Evolutionary conservation across 2,113 vertebrate genomes (phyloP), one percentile per base, ranked within the genome.

Genomic region (Callospermophilus lateralis): DNA sequence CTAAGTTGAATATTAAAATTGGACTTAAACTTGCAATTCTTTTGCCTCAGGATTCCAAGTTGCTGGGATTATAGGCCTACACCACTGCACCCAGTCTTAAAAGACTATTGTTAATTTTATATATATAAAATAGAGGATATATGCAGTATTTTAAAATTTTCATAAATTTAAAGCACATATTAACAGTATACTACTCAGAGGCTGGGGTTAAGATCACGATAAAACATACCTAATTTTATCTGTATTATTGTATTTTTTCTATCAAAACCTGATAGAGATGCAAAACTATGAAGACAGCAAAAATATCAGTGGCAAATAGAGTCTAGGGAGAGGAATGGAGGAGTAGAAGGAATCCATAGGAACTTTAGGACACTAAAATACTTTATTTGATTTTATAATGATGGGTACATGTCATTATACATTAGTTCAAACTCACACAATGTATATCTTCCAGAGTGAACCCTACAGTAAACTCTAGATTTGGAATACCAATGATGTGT

Each of bases 211-310:
- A 22, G 58, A 26, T 37, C 1, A 37, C 51, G 58, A 48, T 28
- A 84, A 94, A 67, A 7, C 24, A 0, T 70, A 48, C 2, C 45
- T 70, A 55, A 34, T 85, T 79, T 95, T 86, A 92, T 84, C 48
- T 76, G 4, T 1, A 78, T 26, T 65, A 79, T 70, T 63, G 90
- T 68, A 58, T 72, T 77, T 95, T 61, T 85, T 93, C 32, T 94
- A 42, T 63, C 58, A 81, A 92, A 86, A 90, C 55, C 7, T 76
- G 22, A 63, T 8, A 30, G 45, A 39, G 42, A 77, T 51, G 26
- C 5, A 81, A 87, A 65, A n/a, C 5, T 51, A 63, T 15, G 19
- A 13, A 63, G 39, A n/a, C 45, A 28, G 10, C 72, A 58, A 70
- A 67, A 63, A 10, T 26, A 76, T 37, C 42, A 51, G 42, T 17